phyloP scores from a whole-genome alignment of 2,888 invertebrate species.

The Adelognathus sp. region DNA sequence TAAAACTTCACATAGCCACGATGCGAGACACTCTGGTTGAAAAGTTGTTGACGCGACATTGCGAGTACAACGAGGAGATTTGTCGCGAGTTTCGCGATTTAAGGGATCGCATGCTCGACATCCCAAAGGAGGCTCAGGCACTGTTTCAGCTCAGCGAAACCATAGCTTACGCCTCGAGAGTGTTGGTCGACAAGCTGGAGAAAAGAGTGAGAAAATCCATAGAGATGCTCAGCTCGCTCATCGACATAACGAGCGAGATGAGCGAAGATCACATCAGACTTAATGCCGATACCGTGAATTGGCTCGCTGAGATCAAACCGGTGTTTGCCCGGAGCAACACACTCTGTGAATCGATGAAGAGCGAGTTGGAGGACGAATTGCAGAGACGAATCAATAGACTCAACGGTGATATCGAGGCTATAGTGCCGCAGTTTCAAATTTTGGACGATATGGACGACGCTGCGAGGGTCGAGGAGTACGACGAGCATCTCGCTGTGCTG shows the following conservation, averaged over 20 bases:
- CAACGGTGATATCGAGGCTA: conserved; percentile 82
- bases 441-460: conserved; percentile 83
- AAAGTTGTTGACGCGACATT: conserved; percentile 69
- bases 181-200: conserved; percentile 80
- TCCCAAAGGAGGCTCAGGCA: conserved; percentile 82
- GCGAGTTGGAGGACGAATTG: conserved; percentile 83
- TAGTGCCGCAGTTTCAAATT: conserved; percentile 82
- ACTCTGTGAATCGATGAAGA: conserved; percentile 83
- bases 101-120: conserved; percentile 79
- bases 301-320: conserved; percentile 82
- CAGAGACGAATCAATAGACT: conserved; percentile 82
- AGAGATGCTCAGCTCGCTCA: conserved; percentile 76
- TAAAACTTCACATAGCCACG: conserved; percentile 66
- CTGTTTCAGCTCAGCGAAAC: conserved; percentile 83
- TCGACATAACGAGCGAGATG: conserved; percentile 81
- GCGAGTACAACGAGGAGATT: conserved; percentile 71
- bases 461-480: conserved; percentile 82
- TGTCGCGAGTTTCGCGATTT: conserved; percentile 82
- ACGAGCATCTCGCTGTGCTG: conserved; percentile 81
- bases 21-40: conserved; percentile 67
- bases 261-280: conserved; percentile 82
- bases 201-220: conserved; percentile 79
- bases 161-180: conserved; percentile 82
- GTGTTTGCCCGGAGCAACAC: conserved; percentile 82
- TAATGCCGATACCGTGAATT: conserved; percentile 82